Evolutionary conservation across 1,140 invertebrate species (phyloP).

Genomic region (Catajapyx aquilonaris): DNA sequence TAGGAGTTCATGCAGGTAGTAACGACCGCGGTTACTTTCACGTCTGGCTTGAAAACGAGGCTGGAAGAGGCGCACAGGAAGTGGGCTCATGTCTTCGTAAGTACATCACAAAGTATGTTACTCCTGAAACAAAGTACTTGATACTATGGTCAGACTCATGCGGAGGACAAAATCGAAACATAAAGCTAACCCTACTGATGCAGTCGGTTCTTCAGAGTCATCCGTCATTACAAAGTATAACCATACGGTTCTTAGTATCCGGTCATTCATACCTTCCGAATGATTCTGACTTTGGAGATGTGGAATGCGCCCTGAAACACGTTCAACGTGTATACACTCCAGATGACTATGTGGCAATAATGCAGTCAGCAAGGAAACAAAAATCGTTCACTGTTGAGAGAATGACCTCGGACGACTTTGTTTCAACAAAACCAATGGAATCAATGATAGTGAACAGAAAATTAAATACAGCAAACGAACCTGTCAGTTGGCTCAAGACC

Average conservation of each 20-base stretch:
- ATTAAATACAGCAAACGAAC: slow-evolving; percentile 5
- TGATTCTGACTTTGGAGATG: slow-evolving; percentile 17
- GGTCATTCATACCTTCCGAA: slow-evolving; percentile 19
- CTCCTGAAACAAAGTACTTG: slow-evolving; percentile 12
- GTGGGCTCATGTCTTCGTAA: slow-evolving; percentile 17
- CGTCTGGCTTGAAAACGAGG: slow-evolving; percentile 16
- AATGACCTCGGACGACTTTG: slow-evolving; percentile 5
- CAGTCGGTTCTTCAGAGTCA: slow-evolving; percentile 13
- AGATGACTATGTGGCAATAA: slow-evolving; percentile 15
- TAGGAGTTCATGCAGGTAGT: slow-evolving; percentile 13
- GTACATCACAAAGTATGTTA: slow-evolving; percentile 13
- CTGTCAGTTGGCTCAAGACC: slow-evolving; percentile 3
- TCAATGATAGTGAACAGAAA: slow-evolving; percentile 7
- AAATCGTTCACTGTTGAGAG: slow-evolving; percentile 11
- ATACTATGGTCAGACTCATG: slow-evolving; percentile 19
- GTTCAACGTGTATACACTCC: slow-evolving; percentile 15
- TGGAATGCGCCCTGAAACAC: slow-evolving; percentile 16
- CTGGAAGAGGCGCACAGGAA: slow-evolving; percentile 17
- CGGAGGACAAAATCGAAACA: slow-evolving; percentile 19
- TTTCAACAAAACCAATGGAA: slow-evolving; percentile 6
- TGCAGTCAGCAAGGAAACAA: slow-evolving; percentile 13
- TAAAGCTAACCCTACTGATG: slow-evolving; percentile 17
- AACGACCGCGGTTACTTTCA: slow-evolving; percentile 13
- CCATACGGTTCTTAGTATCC: slow-evolving; percentile 15
- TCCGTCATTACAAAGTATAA: slow-evolving; percentile 12